Evolutionary conservation across 1,140 invertebrate species (phyloP), one percentile per base, ranked within the genome.

Genomic region (Apis florea): DNA sequence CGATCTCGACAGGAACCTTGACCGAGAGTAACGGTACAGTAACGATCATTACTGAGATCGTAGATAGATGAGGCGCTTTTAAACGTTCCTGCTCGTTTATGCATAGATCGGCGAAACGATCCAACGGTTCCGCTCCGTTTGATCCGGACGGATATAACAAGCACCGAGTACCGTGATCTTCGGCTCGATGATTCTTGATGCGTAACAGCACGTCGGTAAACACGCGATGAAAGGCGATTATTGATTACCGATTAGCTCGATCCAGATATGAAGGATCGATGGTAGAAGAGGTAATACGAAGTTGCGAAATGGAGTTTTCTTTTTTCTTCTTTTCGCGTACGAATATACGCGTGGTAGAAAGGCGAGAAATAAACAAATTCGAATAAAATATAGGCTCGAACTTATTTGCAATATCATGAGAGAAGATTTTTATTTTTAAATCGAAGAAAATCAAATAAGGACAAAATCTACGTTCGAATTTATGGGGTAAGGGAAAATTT

Each of bases 11-110:
- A 79, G 84, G 81, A 88, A 91, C 90, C 90, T 91, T 91, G 90
- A 91, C 90, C 90, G 88, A 91, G 89, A 87, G 85, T 91, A 91
- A 91, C 90, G 90, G 90, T 90, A 90, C 76, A 79, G 54, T 61
- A 73, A 79, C 84, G 82, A 86, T 90, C 84, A 79, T 84, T 88
- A 85, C 72, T 40, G 82, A 79, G 88, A 90, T 90, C 76, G 83
- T 75, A 82, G 89, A 81, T 81, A 67, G 54, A 74, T 54, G 61
- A 75, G 71, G 24, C 17, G 79, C 12, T 75, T 51, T 75, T 51
- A 58, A 81, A 26, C 72, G 47, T 21, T 24, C 19, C 59, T 26
- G 9, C 1, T 51, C 53, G 75, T 19, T 85, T 78, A 47, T 86
- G 73, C 79, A 78, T 85, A 83, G 79, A 64, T 66, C 47, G 54